Evolutionary conservation across 2,113 vertebrate genomes (phyloP).

Genomic region (Ciconia maguari): DNA sequence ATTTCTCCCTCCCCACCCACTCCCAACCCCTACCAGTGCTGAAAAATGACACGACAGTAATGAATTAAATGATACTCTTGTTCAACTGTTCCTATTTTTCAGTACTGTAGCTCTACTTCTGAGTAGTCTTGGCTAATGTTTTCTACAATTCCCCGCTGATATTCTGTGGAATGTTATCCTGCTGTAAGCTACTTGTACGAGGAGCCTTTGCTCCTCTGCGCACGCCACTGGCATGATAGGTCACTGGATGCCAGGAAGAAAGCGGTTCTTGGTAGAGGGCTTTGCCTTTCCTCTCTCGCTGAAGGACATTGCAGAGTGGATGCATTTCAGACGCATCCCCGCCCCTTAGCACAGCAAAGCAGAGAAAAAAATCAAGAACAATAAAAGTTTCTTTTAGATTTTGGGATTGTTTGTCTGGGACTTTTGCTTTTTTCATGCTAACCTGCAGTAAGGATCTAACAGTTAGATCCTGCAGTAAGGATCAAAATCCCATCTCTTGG

Average conservation of each 20-base stretch:
- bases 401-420: not conserved
- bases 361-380: not conserved
- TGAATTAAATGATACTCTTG: not conserved
- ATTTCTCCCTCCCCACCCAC: not conserved
- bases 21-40: not conserved
- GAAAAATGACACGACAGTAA: not conserved
- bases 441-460: not conserved
- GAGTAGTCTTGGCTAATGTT: not conserved
- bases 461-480: not conserved
- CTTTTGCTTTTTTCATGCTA: not conserved
- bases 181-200: not conserved
- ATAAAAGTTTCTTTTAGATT: not conserved
- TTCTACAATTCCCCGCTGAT: not conserved
- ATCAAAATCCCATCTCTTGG: not conserved
- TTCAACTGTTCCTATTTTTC: not conserved
- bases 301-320: not conserved
- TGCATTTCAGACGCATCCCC: not conserved
- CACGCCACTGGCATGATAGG: not conserved
- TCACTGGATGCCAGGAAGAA: not conserved
- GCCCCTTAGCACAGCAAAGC: not conserved
- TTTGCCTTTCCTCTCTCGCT: not conserved
- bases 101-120: not conserved
- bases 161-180: not conserved
- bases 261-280: not conserved
- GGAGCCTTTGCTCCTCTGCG: not conserved